Evolutionary conservation across 1,140 invertebrate genomes (phyloP), one percentile per base, ranked within the genome.

Genomic region (Drosophila arawakana): DNA sequence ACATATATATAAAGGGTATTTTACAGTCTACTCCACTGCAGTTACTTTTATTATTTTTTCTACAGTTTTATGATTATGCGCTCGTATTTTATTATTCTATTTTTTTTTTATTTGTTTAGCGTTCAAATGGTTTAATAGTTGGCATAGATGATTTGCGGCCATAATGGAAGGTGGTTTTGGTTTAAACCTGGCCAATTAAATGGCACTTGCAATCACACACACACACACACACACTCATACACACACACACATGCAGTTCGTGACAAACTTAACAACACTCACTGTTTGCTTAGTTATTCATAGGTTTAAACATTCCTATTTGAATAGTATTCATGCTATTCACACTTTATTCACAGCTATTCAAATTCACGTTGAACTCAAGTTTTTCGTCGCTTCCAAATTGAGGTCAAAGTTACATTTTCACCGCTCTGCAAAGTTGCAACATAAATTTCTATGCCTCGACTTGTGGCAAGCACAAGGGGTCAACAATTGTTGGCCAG

Each of bases 381-480:
- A n/a, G 8, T 34, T 10, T 25, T 57, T 57, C 18, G 15, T 15
- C 21, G 3, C 3, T 41, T 50, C 6, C 7, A 0, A 30, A 63
- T 52, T 52, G 60, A 3, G 46, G 60, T 52, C 60, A 63, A 63
- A 63, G 49, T 63, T 63, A 21, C 41, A 52, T 63, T 63, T 63
- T 63, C 61, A 15, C 49, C 37, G 49, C 35, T 37, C 15, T 35
- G 25, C 15, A 18, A 41, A n/a, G 35, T 57, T 41, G 54, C 54
- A 57, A 57, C 37, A 39, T n/a, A 49, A 21, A 10, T 49, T 21
- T 8, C 8, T 25, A n/a, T 39, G 67, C 2, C 18, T 21, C 47
- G 34, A 60, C 41, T n/a, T n/a, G n/a, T n/a, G n/a, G n/a, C n/a
- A n/a, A n/a, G n/a, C 11, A 46, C 69, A 49, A 52, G 52, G 61